Base-by-base conservation (phyloP, 1,140 invertebrate species). In the Drosophila biarmipes region DNA sequence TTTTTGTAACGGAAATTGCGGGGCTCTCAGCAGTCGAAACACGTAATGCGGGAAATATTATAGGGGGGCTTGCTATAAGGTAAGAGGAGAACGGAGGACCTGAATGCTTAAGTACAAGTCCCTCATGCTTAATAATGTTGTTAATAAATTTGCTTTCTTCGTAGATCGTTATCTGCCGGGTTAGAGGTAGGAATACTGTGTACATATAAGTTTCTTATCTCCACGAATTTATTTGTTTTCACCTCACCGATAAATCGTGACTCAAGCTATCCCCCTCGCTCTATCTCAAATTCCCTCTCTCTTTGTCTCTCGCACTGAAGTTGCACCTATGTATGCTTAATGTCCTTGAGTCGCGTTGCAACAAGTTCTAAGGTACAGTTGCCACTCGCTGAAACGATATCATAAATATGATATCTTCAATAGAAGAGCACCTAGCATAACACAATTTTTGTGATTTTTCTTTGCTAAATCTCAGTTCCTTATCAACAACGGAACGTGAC, bases 1-100 rank as follows among this genome's bases (percentile, higher is more conserved):
- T 75, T 86, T 49, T 87, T 86, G 82, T 89, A 87, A 87, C 82
- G 82, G 82, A 87, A 87, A 87, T 89, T 89, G 71, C 27, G 59
- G 54, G 37, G 31, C 34, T 75, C 54, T 67, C 61, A 59, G 59
- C 48, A 89, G 67, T 72, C 74, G 61, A 75, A 75, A 56, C 82
- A 86, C 78, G 84, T 87, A 59, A 63, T 4, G 40, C 27, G 11
- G n/a, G 24, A 48, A 34, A 31, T 27, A 31, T 19, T 14, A 10
- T 21, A 8, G 24, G 54, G 19, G 53, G 35, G 29, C 64, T 66
- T 38, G n/a, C 12, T 59, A 58, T 14, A 64, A 49, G 62, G n/a
- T n/a, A 61, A 24, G 15, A 19, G 21, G 1, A 21, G 35, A 56
- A 34, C 29, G 17, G 12, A 43, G 38, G 45, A 37, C 46, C 66